A percentile compares a stretch with the other conserved stretches of the same genome.
Evolutionary conservation across 1,140 invertebrate genomes (phyloP).

Genomic region (Hyles euphorbiae): DNA sequence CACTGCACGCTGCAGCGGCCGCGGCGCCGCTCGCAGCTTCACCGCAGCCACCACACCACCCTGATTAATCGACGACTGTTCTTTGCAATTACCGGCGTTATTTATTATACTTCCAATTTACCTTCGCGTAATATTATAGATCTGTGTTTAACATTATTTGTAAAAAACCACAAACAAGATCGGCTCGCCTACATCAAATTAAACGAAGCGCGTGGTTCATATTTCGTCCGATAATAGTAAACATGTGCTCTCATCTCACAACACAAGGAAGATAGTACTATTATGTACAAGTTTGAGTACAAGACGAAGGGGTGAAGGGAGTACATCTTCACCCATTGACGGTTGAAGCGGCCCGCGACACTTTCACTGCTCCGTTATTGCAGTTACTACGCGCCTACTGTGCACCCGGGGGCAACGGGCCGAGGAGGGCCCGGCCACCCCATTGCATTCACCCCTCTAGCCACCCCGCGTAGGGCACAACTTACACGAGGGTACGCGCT

Average conservation of each 20-base stretch:
- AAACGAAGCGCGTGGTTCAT: no score
- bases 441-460: slow-evolving; percentile 61
- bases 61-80: no score
- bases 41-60: no score
- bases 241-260: slow-evolving; percentile 20
- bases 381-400: slow-evolving; percentile 71
- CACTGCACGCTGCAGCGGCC: no score
- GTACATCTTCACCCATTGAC: slow-evolving; percentile 71
- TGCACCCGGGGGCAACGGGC: slow-evolving; percentile 32
- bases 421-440: slow-evolving; percentile 43
- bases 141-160: no score
- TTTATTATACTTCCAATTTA: no score
- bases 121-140: no score
- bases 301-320: slow-evolving; percentile 65
- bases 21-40: no score
- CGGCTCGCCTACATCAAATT: no score
- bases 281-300: slow-evolving; percentile 63
- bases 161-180: no score
- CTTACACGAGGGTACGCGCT: slow-evolving; percentile 52
- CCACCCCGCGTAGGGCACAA: slow-evolving; percentile 45
- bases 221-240: slow-evolving; percentile 1
- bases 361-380: slow-evolving; percentile 73
- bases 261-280: slow-evolving; percentile 54
- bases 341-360: slow-evolving; percentile 70
- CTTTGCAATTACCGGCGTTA: no score